Percentiles rank a stretch among this genome's conserved stretches.
These are phyloP conservation scores for Gambusia holbrooki DNA, from an alignment of 2,113 vertebrate genomes.

Conservation along the genomic window DNA sequence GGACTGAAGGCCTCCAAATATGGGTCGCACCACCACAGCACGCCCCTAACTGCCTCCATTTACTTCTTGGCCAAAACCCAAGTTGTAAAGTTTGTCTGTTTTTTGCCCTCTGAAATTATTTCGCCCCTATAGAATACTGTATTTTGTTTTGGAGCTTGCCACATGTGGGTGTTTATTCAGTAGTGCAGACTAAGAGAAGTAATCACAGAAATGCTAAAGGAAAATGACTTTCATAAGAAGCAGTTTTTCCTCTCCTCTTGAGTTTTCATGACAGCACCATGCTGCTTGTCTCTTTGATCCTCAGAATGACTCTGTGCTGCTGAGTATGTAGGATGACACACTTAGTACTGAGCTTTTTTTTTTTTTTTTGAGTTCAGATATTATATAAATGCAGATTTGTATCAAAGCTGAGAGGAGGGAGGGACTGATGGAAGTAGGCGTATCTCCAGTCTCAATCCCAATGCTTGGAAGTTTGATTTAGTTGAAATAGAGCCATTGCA, in stretches of 20 bases:
- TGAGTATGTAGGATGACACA: neutral
- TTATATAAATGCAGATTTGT: neutral
- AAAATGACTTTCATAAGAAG: neutral
- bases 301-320: neutral
- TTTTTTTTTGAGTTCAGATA: neutral
- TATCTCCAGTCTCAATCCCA: neutral
- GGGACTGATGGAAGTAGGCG: neutral
- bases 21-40: too few relatives aligned
- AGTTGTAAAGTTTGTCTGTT: neutral
- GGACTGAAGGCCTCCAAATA: too few relatives aligned
- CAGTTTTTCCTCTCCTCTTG: neutral
- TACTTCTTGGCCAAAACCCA: neutral
- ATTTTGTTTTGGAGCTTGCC: neutral
- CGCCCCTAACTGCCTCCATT: neutral
- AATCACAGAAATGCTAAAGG: constrained; percentile 2
- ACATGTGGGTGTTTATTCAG: neutral
- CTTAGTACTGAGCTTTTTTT: neutral
- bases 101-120: too few relatives aligned
- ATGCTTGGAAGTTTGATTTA: neutral
- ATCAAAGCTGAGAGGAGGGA: neutral
- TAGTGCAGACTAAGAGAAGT: neutral
- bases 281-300: constrained; percentile 10
- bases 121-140: neutral
- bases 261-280: neutral
- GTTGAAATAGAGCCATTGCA: neutral